Evolutionary conservation across 2,888 invertebrate genomes (phyloP).

Genomic region (Drosophila emarginata): DNA sequence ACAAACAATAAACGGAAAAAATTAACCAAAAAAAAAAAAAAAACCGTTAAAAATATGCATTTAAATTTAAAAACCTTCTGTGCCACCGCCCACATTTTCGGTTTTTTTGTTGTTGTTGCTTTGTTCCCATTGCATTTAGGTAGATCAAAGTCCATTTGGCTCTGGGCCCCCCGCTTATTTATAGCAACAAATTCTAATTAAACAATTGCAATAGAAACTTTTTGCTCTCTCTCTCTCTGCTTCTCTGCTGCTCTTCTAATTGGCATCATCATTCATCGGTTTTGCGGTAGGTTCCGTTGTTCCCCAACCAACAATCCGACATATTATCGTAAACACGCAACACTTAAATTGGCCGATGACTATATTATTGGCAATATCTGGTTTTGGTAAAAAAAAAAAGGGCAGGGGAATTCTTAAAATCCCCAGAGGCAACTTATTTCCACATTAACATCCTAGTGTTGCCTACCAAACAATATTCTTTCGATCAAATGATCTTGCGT

Average conservation of each 20-base stretch:
- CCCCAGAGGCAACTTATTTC: not conserved
- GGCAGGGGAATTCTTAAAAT: not conserved
- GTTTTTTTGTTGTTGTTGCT: not conserved
- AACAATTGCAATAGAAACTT: slow-evolving; percentile 30
- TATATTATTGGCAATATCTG: slow-evolving; percentile 8
- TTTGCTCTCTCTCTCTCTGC: slow-evolving; percentile 18
- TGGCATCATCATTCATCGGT: not conserved
- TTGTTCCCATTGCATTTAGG: slow-evolving; percentile 10
- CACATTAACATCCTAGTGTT: not conserved
- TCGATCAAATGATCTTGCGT: not conserved
- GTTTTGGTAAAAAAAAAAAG: not conserved
- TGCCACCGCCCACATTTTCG: slow-evolving; percentile 55
- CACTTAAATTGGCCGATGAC: slow-evolving; percentile 4
- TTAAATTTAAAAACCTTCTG: slow-evolving; percentile 9
- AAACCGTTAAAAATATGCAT: slow-evolving; percentile 15
- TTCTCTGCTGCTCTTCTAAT: not conserved
- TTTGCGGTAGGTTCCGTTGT: slow-evolving; percentile 64
- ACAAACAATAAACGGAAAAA: slow-evolving; percentile 31
- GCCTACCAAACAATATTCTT: not conserved
- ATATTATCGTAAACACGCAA: slow-evolving; percentile 27
- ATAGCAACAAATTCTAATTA: slow-evolving; percentile 19
- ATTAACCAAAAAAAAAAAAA: slow-evolving; percentile 16
- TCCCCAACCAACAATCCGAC: not conserved
- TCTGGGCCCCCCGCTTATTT: slow-evolving; percentile 22
- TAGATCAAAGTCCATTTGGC: slow-evolving; percentile 59